These are phyloP conservation scores for Tetramorium bicarinatum DNA, from an alignment of 2,888 invertebrate genomes.

Conservation along the genomic window DNA sequence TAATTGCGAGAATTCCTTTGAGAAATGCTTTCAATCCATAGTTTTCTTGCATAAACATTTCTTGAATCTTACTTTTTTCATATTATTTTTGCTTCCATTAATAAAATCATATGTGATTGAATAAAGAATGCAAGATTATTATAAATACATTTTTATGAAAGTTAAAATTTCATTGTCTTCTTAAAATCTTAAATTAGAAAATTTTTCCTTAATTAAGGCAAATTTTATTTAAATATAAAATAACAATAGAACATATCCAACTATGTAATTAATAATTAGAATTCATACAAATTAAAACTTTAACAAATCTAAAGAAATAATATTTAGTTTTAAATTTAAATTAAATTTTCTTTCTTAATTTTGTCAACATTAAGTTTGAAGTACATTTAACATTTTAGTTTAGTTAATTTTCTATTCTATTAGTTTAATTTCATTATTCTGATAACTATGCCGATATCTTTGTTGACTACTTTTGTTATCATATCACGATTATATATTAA, in stretches of 20 bases:
- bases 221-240: not conserved
- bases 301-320: not conserved
- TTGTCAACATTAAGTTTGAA: not conserved
- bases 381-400: not conserved
- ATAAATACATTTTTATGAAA: not conserved
- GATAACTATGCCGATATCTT: not conserved
- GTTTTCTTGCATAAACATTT: not conserved
- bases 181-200: not conserved
- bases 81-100: not conserved
- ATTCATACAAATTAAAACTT: not conserved
- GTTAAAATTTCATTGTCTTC: not conserved
- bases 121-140: not conserved
- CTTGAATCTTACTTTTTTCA: not conserved
- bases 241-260: not conserved
- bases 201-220: no score
- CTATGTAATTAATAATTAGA: not conserved
- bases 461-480: not conserved
- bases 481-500: not conserved
- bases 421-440: not conserved
- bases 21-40: not conserved
- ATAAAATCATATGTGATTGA: not conserved
- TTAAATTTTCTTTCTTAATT: not conserved
- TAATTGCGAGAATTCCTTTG: slow-evolving; percentile 33
- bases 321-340: not conserved
- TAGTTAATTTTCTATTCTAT: not conserved